Base-by-base conservation (phyloP, 2,797 vertebrate species). In the Sebastes nivosus region DNA sequence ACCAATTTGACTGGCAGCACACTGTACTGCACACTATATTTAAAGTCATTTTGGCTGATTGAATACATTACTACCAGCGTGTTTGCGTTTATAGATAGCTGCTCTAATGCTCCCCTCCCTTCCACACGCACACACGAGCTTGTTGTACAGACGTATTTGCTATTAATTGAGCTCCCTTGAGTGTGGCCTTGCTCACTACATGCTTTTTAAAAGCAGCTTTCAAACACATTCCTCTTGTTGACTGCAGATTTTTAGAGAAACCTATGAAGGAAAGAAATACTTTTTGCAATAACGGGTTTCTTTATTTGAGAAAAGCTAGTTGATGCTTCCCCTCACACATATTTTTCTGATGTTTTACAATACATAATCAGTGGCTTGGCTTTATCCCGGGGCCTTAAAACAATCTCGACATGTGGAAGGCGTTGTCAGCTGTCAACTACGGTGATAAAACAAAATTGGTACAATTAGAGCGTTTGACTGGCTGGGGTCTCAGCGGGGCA, bases 401-500 rank as follows among this genome's bases (percentile, higher is more conserved):
- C 72, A 83, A 14, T 42, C 74, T 30, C 80, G 72, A 71, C 80
- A 82, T 77, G 80, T 87, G 80, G 78, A 82, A 86, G 65, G 46
- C 42, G 36, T 76, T 69, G 84, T 83, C 85, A 87, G 77, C 81
- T 86, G 88, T 90, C 87, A 88, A 22, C 68, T 68, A 30, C 22
- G 52, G 71, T 67, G 88, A 89, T 86, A 82, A 88, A 87, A 85
- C 24, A 63, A 87, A 87, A 87, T 79, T 79, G 70, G 70, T 32
- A 52, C 42, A 69, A 83, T 85, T 83, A 75, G 27, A 67, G 73
- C 24, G 22, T 71, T 80, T 70, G 75, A 75, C 77, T 50, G 59
- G 60, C 52, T 6, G 13, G 8, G 65, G 42, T 78, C 74, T 84
- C 77, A n/a, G 75, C 74, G 67, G 84, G 75, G 80, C 68, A 76